These are phyloP conservation scores for Drosophila parvula DNA, from an alignment of 1,140 invertebrate species.

Conservation along the genomic window DNA sequence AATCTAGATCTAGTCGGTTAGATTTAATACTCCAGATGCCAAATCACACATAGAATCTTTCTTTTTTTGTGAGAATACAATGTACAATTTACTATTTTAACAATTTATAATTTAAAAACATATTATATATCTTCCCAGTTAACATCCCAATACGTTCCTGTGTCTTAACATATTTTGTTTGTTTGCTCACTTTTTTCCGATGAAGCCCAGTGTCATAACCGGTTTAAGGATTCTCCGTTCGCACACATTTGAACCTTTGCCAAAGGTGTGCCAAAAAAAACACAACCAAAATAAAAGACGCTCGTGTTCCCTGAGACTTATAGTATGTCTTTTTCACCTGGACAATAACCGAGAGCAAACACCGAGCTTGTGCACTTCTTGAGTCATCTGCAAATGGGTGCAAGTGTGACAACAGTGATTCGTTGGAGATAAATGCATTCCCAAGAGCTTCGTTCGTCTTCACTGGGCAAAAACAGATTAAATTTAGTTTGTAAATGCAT, in stretches of 20 bases:
- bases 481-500: neutral
- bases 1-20: no score
- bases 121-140: neutral
- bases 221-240: slow-evolving; percentile 16
- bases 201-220: neutral
- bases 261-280: slow-evolving; percentile 10
- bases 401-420: neutral
- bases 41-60: no score
- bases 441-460: no score
- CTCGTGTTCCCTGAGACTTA: neutral
- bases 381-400: slow-evolving; percentile 14
- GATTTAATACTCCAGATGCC: no score
- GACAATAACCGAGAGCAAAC: slow-evolving; percentile 9
- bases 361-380: neutral
- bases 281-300: neutral
- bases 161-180: neutral
- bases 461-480: no score
- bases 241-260: slow-evolving; percentile 12
- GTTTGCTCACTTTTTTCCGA: neutral
- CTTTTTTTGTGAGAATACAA: neutral
- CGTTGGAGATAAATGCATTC: neutral
- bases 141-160: neutral
- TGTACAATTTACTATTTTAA: neutral
- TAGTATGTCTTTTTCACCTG: slow-evolving; percentile 1
- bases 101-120: neutral